Evolutionary conservation across 2,888 invertebrate species (phyloP).

Genomic region (Didymodactylos carnosus): DNA sequence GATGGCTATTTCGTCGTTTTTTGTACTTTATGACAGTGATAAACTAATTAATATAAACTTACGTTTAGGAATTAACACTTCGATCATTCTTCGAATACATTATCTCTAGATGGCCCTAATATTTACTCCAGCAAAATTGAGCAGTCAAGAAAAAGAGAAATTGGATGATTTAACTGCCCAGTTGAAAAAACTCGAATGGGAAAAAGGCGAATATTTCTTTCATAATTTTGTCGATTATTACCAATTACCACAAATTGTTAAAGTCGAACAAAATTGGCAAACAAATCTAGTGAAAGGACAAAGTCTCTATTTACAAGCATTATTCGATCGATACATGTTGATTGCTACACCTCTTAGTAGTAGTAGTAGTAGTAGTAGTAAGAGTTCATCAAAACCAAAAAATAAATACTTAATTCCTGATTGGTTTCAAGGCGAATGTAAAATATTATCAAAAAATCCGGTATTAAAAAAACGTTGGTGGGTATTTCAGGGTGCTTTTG

Average conservation of each 20-base stretch:
- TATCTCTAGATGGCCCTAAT: no score
- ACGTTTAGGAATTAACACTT: no score
- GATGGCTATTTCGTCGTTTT: no score
- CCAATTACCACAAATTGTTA: conserved; percentile 12
- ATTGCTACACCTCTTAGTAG: neutral
- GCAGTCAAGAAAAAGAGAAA: neutral
- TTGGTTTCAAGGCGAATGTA: conserved; percentile 12
- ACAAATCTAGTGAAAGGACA: conserved; percentile 1
- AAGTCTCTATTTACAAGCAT: conserved; percentile 2
- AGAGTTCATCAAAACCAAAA: neutral
- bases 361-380: neutral
- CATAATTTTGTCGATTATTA: conserved; percentile 2
- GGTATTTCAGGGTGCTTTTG: conserved; percentile 13
- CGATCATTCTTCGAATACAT: no score
- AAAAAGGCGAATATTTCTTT: neutral
- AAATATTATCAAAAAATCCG: conserved; percentile 11
- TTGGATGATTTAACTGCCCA: neutral
- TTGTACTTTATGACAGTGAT: no score
- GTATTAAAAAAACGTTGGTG: conserved; percentile 11
- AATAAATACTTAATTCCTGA: conserved; percentile 9
- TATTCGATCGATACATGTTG: conserved; percentile 12
- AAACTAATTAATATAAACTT: no score
- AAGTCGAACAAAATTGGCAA: neutral
- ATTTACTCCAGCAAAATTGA: neutral
- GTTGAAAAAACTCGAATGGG: neutral